A percentile compares a stretch with the other conserved stretches of the same genome.
Evolutionary conservation across 2,797 vertebrate species (phyloP).

Genomic region (Peromyscus eremicus): DNA sequence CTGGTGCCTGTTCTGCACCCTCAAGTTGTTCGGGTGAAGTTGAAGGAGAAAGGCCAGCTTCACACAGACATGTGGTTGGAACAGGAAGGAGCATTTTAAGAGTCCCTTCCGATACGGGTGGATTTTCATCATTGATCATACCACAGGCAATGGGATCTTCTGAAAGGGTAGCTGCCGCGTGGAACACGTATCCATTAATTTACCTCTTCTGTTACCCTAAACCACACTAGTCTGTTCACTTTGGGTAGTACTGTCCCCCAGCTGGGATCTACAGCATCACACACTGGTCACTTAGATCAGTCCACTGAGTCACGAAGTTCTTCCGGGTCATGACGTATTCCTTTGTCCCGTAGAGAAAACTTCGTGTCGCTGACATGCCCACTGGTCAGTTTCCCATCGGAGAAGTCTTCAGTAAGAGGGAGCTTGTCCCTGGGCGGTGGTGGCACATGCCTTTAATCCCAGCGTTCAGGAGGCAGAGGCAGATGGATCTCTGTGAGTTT

Average conservation of each 20-base stretch:
- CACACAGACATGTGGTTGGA: not conserved
- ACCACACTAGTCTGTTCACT: not conserved
- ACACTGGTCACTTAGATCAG: not conserved
- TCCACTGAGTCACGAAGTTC: fast-evolving
- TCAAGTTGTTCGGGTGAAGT: not conserved
- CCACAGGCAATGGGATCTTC: not conserved
- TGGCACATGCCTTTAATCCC: not conserved
- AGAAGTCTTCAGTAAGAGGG: not conserved
- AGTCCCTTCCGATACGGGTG: not conserved
- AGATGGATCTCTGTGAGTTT: not conserved
- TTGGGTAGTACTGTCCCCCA: not conserved
- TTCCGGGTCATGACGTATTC: not conserved
- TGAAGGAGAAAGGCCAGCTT: not conserved
- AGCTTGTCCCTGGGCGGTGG: not conserved
- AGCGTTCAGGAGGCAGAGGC: not conserved
- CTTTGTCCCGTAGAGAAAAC: not conserved
- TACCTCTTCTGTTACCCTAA: not conserved
- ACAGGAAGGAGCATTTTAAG: not conserved
- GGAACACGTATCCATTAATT: fast-evolving
- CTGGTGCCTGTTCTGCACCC: not conserved
- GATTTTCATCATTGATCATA: not conserved
- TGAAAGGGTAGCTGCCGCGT: not conserved
- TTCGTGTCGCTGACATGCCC: not conserved
- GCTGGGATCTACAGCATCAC: not conserved
- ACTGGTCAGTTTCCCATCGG: not conserved